Evolutionary conservation across 2,113 vertebrate genomes (phyloP).

Genomic region (Ciconia boyciana): DNA sequence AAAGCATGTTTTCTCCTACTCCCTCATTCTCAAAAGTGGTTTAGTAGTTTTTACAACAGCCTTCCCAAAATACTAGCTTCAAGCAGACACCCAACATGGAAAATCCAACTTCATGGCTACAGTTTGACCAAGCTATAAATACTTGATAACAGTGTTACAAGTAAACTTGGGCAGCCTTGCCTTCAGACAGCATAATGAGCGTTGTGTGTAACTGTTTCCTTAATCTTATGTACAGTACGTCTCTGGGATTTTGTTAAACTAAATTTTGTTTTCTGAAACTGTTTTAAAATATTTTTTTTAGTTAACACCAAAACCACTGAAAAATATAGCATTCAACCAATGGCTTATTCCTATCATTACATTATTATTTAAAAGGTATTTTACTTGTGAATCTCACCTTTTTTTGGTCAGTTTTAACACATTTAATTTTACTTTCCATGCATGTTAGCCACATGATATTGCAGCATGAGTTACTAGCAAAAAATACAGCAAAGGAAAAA

Average conservation of each 20-base stretch:
- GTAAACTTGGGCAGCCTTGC: background rate
- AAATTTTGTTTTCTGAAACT: background rate
- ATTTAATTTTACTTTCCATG: background rate
- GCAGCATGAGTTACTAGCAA: background rate
- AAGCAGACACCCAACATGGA: background rate
- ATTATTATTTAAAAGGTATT: background rate
- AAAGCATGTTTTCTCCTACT: background rate
- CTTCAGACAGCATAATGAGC: background rate
- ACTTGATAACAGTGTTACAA: background rate
- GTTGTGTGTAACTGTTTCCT: fast-evolving
- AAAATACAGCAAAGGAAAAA: background rate
- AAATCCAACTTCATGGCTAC: background rate
- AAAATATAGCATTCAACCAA: background rate
- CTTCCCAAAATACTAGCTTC: background rate
- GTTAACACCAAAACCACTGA: background rate
- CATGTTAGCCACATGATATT: background rate
- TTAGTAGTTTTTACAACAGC: background rate
- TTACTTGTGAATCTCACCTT: background rate
- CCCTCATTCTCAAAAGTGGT: background rate
- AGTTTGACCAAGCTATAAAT: background rate
- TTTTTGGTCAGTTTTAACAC: background rate
- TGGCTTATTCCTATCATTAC: background rate
- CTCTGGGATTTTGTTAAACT: background rate
- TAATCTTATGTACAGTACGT: background rate
- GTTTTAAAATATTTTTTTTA: background rate